These are phyloP conservation scores for Pholis gunnellus DNA, from an alignment of 2,113 vertebrate genomes.

Conservation along the genomic window DNA sequence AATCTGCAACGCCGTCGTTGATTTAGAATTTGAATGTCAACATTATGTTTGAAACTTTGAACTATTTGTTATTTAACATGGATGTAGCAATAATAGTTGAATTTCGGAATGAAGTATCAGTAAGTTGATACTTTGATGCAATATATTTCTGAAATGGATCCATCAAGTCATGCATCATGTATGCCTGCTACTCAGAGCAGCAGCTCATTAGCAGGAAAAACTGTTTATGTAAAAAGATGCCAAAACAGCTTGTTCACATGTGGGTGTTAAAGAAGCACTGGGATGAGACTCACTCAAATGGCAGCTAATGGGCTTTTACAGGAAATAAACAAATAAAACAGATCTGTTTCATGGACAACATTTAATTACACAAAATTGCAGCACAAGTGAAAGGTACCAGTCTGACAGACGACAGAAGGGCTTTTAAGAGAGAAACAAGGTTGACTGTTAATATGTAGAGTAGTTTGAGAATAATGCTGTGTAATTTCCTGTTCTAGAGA, in stretches of 20 bases:
- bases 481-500: too few relatives aligned
- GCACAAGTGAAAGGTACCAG: not conserved
- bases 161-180: not conserved
- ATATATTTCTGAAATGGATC: not conserved
- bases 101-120: not conserved
- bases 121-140: not conserved
- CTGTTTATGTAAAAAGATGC: not conserved
- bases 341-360: not conserved
- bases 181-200: slow-evolving; percentile 2
- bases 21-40: too few relatives aligned
- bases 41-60: not conserved
- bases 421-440: not conserved
- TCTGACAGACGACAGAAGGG: not conserved
- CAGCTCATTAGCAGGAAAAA: slow-evolving; percentile 18
- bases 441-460: not conserved
- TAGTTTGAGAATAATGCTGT: not conserved
- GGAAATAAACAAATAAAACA: slow-evolving; percentile 13
- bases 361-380: slow-evolving; percentile 9
- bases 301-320: slow-evolving; percentile 11
- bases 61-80: not conserved
- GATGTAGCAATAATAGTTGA: not conserved
- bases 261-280: slow-evolving; percentile 16
- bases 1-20: too few relatives aligned
- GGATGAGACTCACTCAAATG: slow-evolving; percentile 25
- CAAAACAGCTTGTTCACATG: slow-evolving; percentile 15